Evolutionary conservation across 2,797 vertebrate genomes (phyloP), one percentile per base, ranked within the genome.

Genomic region (Sus cebifrons): DNA sequence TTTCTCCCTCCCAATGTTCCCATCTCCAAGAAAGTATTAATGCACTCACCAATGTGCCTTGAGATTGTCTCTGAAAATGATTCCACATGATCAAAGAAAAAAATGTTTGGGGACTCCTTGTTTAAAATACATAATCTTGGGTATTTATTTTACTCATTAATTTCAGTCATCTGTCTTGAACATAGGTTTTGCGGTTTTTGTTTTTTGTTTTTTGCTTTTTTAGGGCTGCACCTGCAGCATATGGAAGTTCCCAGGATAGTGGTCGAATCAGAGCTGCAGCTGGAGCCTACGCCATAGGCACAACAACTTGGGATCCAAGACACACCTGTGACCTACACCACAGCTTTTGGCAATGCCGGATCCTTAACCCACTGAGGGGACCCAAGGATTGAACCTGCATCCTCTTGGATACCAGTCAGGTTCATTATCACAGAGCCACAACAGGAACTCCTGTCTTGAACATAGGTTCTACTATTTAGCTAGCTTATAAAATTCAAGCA

Each of bases 401-500:
- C 44, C 44, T 49, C 9, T 7, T 49, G 44, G 44, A 49, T 49
- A 49, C 44, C 44, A 49, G 44, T 49, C 44, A 49, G 44, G 44
- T 49, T 6, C 44, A 49, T 49, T 49, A 49, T 49, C 44, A 49
- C 44, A 7, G 44, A 49, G 44, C 44, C 44, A 49, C 44, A 49
- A 49, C 44, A 49, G 44, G 44, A 49, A 49, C 44, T 49, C 44
- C 60, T 75, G 56, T 92, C 65, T 96, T 79, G 18, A 97, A 84
- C 23, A 85, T 5, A 82, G 67, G 12, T 83, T 95, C 91, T 90
- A 78, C n/a, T 68, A 89, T 96, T 96, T 95, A 79, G 20, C 40
- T 86, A 54, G 52, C n/a, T 91, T 96, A 96, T 82, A 62, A 85
- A 87, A 95, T 93, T 95, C 17, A 91, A 94, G 77, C 23, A 86